These are phyloP conservation scores for Phocoena sinus DNA, from an alignment of 2,113 vertebrate genomes.

Conservation along the genomic window DNA sequence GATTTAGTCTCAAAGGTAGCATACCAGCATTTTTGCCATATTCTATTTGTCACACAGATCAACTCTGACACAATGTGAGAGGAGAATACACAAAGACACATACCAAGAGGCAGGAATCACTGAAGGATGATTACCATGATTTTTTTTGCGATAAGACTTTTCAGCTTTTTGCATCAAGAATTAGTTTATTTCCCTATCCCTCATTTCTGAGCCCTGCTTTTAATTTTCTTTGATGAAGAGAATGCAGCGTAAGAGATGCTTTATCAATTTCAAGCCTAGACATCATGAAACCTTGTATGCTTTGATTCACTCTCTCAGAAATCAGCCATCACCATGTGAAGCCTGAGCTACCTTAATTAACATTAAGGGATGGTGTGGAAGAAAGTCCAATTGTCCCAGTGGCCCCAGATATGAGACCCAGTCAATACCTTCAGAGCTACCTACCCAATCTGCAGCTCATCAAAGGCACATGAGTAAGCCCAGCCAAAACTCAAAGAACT, in stretches of 20 bases:
- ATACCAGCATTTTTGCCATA: too few species aligned
- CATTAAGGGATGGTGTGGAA: neutral
- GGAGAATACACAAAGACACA: too few species aligned
- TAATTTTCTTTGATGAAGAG: neutral
- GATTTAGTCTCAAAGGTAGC: too few species aligned
- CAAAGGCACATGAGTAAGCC: neutral
- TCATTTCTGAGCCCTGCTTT: too few species aligned
- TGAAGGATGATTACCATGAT: too few species aligned
- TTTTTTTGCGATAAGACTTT: too few species aligned
- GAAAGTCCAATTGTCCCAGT: neutral
- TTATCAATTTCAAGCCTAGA: neutral
- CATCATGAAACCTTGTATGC: neutral
- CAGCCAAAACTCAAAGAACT: neutral
- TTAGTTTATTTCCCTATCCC: too few species aligned
- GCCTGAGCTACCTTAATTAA: neutral
- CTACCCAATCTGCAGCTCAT: neutral
- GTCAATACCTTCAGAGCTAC: neutral
- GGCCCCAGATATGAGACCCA: accelerated
- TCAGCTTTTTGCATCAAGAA: too few species aligned
- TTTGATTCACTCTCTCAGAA: neutral
- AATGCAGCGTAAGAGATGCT: neutral
- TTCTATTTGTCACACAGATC: too few species aligned
- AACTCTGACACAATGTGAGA: too few species aligned
- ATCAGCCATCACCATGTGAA: neutral
- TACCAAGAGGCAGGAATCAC: too few species aligned